phyloP scores from a whole-genome alignment of 2,797 vertebrate genomes.

The Lepus oiostolus region DNA sequence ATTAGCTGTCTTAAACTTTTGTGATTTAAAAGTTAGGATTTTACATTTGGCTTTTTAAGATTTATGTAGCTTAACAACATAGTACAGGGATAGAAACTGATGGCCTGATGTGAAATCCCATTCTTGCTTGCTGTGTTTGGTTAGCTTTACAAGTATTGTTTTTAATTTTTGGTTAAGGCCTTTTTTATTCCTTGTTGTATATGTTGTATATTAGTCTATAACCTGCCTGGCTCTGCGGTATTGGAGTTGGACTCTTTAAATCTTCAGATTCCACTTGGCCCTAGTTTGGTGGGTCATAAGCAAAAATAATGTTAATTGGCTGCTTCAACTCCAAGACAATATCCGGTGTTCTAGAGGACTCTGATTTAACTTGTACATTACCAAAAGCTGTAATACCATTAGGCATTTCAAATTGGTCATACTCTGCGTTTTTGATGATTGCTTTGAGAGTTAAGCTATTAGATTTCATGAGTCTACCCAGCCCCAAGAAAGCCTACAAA shows the following conservation, averaged over 20 bases:
- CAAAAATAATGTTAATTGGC: neutral
- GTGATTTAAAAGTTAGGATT: constrained; percentile 42
- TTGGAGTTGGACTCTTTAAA: neutral
- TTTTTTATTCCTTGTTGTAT: neutral
- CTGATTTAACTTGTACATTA: neutral
- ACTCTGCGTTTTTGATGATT: constrained; percentile 53
- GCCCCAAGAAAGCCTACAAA: constrained; percentile 19
- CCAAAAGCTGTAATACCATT: neutral
- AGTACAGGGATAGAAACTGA: neutral
- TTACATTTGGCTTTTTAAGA: constrained; percentile 51
- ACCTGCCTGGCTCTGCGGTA: neutral
- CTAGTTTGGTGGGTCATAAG: constrained; percentile 28
- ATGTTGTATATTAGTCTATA: neutral
- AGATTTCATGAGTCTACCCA: constrained; percentile 5
- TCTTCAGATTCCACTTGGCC: constrained; percentile 33
- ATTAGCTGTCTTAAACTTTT: constrained; percentile 23
- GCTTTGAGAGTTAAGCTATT: constrained; percentile 40
- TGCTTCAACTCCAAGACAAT: constrained; percentile 20
- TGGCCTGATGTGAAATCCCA: neutral
- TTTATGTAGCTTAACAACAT: constrained; percentile 38
- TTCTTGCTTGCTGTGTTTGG: neutral
- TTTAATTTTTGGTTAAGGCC: constrained; percentile 29
- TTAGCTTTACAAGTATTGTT: constrained; percentile 37
- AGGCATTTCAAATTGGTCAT: neutral
- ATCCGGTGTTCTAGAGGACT: neutral